These are phyloP conservation scores for Apodemus sylvaticus DNA, from an alignment of 2,113 vertebrate species.

Conservation along the genomic window DNA sequence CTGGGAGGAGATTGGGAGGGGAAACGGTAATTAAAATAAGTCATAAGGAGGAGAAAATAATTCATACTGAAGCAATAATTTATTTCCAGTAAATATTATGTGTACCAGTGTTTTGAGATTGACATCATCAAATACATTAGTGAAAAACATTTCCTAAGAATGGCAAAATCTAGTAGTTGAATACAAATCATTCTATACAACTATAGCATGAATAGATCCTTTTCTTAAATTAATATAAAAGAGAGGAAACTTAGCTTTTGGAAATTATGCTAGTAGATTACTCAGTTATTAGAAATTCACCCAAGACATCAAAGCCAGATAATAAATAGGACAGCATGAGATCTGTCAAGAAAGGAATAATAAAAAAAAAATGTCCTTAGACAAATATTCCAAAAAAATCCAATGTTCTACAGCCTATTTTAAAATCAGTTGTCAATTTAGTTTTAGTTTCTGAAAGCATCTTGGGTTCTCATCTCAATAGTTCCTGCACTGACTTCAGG, in stretches of 20 bases:
- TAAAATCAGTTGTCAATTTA: not conserved
- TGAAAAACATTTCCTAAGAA: not conserved
- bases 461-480: not conserved
- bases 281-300: not conserved
- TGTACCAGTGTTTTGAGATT: not conserved
- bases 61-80: not conserved
- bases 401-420: not conserved
- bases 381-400: not conserved
- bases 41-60: not conserved
- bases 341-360: not conserved
- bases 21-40: too few relatives aligned
- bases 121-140: not conserved
- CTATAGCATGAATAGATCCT: not conserved
- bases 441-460: conserved; percentile 38
- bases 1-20: too few relatives aligned
- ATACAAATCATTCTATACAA: not conserved
- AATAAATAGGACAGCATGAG: not conserved
- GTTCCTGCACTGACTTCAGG: conserved; percentile 13
- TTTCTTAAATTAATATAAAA: not conserved
- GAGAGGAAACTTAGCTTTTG: not conserved
- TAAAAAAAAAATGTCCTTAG: not conserved
- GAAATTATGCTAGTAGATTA: not conserved
- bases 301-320: not conserved
- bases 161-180: not conserved
- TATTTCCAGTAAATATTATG: not conserved